Conservation (phyloP, 2,888 invertebrate genomes). For the Formica aserva region DNA sequence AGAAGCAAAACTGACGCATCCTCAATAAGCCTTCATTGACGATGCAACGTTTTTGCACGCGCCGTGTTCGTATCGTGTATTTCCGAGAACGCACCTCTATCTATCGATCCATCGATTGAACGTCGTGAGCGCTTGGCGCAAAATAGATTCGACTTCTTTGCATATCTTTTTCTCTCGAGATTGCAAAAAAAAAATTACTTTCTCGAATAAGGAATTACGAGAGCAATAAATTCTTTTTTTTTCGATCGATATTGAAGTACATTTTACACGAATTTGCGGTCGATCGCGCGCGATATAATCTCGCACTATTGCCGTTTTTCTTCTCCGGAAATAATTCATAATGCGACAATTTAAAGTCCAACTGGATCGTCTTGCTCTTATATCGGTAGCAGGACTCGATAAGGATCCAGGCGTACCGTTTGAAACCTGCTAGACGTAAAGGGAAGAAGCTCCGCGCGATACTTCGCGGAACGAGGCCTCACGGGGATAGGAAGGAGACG, state of each 20-base stretch:
- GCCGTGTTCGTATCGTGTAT: conserved; percentile 64
- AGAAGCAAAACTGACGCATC: conserved; percentile 68
- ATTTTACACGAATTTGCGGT: conserved; percentile 18
- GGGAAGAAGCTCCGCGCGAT: conserved; percentile 69
- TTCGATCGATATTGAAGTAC: conserved; percentile 21
- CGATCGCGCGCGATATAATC: conserved; percentile 29
- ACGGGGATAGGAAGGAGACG: conserved; percentile 57
- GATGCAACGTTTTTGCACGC: conserved; percentile 75
- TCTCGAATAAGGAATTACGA: conserved; percentile 2
- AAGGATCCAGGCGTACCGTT: conserved; percentile 28
- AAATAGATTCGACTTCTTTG: conserved; percentile 59
- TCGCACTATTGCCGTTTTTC: conserved; percentile 1
- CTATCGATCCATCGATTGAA: conserved; percentile 25
- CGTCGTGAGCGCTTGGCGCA: conserved; percentile 19
- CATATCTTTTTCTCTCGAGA: not conserved
- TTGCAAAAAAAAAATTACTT: conserved; percentile 31
- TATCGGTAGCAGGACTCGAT: conserved; percentile 9
- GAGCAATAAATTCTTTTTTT: conserved; percentile 18
- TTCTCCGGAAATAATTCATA: not conserved
- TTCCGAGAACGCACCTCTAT: conserved; percentile 64
- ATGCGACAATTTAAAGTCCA: conserved; percentile 5
- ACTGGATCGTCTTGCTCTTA: not conserved
- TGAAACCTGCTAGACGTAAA: conserved; percentile 77
- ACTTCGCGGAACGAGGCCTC: conserved; percentile 60
- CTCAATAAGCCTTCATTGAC: conserved; percentile 69